A percentile compares a stretch with the other conserved stretches of the same genome.
phyloP scores from a whole-genome alignment of 2,113 vertebrate genomes.

The Chauna torquata region DNA sequence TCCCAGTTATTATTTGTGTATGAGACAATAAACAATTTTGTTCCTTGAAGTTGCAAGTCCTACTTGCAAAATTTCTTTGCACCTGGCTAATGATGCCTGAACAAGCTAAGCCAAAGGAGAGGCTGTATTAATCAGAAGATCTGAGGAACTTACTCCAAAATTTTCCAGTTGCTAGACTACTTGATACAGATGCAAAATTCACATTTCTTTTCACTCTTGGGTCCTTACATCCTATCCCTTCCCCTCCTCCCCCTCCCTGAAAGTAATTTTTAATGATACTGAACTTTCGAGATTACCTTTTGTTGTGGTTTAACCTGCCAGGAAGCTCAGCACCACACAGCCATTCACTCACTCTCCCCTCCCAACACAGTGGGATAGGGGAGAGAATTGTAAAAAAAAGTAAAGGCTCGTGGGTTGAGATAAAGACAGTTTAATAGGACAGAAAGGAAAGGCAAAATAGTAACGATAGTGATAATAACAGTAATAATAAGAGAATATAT shows the following conservation, averaged over 20 bases:
- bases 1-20: background rate
- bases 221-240: background rate
- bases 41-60: background rate
- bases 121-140: background rate
- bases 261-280: background rate
- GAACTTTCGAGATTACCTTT: background rate
- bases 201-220: background rate
- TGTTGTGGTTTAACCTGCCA: too few relatives aligned
- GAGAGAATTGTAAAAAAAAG: too few relatives aligned
- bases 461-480: too few relatives aligned
- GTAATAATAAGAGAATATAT: too few relatives aligned
- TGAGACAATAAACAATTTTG: background rate
- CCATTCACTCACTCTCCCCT: too few relatives aligned
- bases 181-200: background rate
- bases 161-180: background rate
- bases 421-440: too few relatives aligned
- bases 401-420: too few relatives aligned
- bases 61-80: background rate
- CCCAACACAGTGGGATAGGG: too few relatives aligned
- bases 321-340: too few relatives aligned
- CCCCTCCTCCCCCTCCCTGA: rapidly evolving
- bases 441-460: too few relatives aligned
- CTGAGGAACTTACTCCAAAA: background rate
- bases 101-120: background rate
- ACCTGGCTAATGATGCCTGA: background rate